Evolutionary conservation across 92 coral and sea anemone genomes (phyloP).

Genomic region (Bergia puertoricense): DNA sequence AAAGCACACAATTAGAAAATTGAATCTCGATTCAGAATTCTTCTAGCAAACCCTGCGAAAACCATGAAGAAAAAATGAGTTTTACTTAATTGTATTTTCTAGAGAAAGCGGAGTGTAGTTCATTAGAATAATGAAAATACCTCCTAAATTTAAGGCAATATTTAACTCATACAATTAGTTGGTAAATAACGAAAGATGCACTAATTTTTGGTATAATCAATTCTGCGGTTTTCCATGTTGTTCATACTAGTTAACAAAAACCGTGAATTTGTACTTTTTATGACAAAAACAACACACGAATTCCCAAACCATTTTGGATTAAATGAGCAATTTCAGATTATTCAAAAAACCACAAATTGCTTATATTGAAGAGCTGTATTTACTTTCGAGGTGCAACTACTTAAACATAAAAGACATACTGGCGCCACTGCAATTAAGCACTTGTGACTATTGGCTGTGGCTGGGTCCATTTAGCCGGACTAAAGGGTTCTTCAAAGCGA

Average conservation of each 20-base stretch:
- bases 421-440: neutral
- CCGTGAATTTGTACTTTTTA: neutral
- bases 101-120: too few species aligned
- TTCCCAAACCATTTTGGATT: neutral
- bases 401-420: too few species aligned
- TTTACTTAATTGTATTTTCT: too few species aligned
- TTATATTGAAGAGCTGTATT: too few species aligned
- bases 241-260: neutral
- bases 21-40: neutral
- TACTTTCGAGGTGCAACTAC: neutral
- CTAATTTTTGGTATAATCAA: neutral
- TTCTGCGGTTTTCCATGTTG: neutral
- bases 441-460: neutral
- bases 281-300: too few species aligned
- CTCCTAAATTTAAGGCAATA: too few species aligned
- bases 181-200: neutral
- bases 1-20: neutral
- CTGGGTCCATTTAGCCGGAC: neutral
- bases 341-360: too few species aligned
- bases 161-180: neutral
- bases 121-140: too few species aligned
- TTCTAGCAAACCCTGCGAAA: too few species aligned
- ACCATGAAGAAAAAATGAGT: too few species aligned
- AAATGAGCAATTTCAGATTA: neutral
- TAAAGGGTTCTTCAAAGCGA: neutral